Evolutionary conservation across 2,113 vertebrate species (phyloP), one percentile per base, ranked within the genome.

Genomic region (Uropsilus gracilis): DNA sequence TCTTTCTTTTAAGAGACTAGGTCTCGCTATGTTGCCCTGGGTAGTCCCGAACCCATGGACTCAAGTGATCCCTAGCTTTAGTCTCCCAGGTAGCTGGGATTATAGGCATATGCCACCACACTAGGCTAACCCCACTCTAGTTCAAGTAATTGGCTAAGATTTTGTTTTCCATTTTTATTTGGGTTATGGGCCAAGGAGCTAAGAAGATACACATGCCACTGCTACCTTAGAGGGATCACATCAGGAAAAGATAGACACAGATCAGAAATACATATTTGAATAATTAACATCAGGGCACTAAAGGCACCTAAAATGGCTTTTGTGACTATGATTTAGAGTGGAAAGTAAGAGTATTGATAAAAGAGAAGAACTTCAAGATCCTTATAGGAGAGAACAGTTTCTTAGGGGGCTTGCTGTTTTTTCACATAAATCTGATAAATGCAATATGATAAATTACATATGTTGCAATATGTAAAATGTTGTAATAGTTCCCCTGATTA

Each of bases 351-450:
- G 42, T 22, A 72, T 75, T 48, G 85, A n/a, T 69, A 82, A 59
- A 32, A 88, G 18, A 90, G 42, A 53, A 82, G n/a, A 94, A 57
- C 24, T 14, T 90, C 53, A 84, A 92, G 28, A 87, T 28, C 32
- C 53, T 85, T 55, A 53, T 3, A 78, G 50, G 22, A 86, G 6
- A 95, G 11, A 89, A 95, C 1, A 85, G 44, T 8, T 89, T 93
- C 69, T 95, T 37, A 80, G 50, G 4, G 63, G 18, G 8, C 39
- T 93, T 85, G 50, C 57, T 91, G 59, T 2, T 91, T 34, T 18
- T 88, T 90, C 59, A 61, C 26, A 69, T 73, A 94, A 81, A 96
- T 91, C 42, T 66, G 37, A 73, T 76, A 76, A 48, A 30, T 28
- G 22, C 53, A 55, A 22, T 55, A 5, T 55, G 53, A 55, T 55